Percentiles rank a stretch among this genome's conserved stretches.
Conservation (phyloP, 2,888 invertebrate species). For the Noctua janthe region DNA sequence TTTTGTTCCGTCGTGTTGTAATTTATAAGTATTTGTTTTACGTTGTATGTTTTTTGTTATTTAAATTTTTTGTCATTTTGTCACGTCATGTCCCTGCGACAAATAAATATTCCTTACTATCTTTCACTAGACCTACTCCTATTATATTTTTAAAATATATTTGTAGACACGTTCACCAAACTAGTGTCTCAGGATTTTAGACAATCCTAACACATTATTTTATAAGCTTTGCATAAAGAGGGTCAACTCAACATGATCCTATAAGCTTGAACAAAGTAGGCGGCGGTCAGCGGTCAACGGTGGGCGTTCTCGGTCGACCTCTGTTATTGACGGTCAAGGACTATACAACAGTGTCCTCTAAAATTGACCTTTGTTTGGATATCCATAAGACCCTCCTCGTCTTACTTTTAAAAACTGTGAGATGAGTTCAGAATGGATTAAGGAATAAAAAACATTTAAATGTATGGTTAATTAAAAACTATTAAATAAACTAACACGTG, state of each 20-base stretch:
- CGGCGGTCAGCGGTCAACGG: slow-evolving; percentile 21
- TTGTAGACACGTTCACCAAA: slow-evolving; percentile 1
- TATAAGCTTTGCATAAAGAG: slow-evolving; percentile 11
- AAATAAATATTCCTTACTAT: too few species aligned
- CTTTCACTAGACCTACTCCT: neutral
- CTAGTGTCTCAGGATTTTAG: slow-evolving; percentile 2
- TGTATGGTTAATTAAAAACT: neutral
- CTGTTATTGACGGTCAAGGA: slow-evolving; percentile 24
- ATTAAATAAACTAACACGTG: too few species aligned
- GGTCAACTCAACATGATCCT: slow-evolving; percentile 22
- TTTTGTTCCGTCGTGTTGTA: too few species aligned
- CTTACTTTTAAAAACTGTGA: neutral
- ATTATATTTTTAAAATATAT: neutral
- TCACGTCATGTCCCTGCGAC: too few species aligned
- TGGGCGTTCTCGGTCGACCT: slow-evolving; percentile 25
- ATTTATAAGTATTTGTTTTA: too few species aligned
- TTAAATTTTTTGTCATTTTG: too few species aligned
- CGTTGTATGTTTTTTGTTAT: too few species aligned
- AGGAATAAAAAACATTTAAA: neutral
- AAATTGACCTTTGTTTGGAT: slow-evolving; percentile 7
- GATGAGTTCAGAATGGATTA: neutral
- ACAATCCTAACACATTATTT: neutral
- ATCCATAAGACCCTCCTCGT: neutral
- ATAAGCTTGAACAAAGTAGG: slow-evolving; percentile 22
- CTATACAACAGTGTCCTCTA: neutral